Evolutionary conservation across 2,797 vertebrate species (phyloP).

Genomic region (Schizothorax lantsangensis): DNA sequence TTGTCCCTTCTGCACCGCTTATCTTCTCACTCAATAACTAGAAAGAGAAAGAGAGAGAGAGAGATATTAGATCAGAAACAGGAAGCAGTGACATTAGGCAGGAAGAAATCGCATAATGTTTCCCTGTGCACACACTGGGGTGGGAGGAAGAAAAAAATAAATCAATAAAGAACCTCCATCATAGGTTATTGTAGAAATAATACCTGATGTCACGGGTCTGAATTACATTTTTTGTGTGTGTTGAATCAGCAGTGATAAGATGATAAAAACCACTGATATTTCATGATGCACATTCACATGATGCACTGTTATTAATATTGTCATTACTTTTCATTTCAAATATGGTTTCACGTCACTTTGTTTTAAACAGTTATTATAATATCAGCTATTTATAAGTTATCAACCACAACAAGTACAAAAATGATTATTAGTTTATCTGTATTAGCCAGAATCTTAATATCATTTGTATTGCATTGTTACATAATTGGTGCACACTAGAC

Average conservation of each 20-base stretch:
- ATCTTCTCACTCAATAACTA: conserved; percentile 95
- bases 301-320: too few species aligned
- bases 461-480: not conserved
- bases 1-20: conserved; percentile 92
- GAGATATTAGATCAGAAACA: conserved; percentile 24
- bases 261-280: not conserved
- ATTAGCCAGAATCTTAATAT: not conserved
- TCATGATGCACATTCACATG: not conserved
- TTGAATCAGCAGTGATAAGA: not conserved
- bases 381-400: not conserved
- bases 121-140: not conserved
- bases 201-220: not conserved
- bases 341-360: not conserved
- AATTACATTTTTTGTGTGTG: not conserved
- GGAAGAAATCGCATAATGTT: not conserved
- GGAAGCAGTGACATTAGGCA: not conserved
- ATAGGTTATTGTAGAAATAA: not conserved
- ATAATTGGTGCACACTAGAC: not conserved
- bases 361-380: not conserved
- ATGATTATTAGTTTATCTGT: not conserved
- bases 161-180: not conserved
- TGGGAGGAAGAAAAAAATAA: not conserved
- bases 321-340: not conserved
- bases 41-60: not conserved
- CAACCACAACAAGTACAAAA: not conserved